phyloP scores from a whole-genome alignment of 2,113 vertebrate genomes.

The Seriola quinqueradiata region DNA sequence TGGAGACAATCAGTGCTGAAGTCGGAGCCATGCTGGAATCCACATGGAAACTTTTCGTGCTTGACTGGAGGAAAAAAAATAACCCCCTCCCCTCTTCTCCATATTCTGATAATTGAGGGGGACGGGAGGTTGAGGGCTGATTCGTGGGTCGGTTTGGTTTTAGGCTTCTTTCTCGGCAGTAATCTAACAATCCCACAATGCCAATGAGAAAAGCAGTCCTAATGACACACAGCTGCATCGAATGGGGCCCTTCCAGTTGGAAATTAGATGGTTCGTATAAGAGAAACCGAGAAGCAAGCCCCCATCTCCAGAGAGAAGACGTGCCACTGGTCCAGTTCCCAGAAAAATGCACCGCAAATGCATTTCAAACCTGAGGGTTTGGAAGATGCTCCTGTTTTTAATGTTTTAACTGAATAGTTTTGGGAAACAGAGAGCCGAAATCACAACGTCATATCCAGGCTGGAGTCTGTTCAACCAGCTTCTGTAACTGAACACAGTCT shows the following conservation, averaged over 20 bases:
- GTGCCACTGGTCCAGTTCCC: slow-evolving; percentile 59
- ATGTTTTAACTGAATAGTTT: slow-evolving; percentile 32
- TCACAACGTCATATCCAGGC: background rate
- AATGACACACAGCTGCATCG: slow-evolving; percentile 81
- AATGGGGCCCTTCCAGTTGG: slow-evolving; percentile 60
- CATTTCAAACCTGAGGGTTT: slow-evolving; percentile 51
- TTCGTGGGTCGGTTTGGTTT: slow-evolving; percentile 62
- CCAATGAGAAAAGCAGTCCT: slow-evolving; percentile 64
- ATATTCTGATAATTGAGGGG: slow-evolving; percentile 69
- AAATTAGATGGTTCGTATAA: slow-evolving; percentile 70
- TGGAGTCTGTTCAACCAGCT: background rate
- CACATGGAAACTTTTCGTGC: slow-evolving; percentile 74
- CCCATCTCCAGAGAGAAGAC: slow-evolving; percentile 40
- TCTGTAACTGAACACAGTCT: background rate
- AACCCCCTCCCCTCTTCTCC: slow-evolving; percentile 16
- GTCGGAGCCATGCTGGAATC: slow-evolving; percentile 57
- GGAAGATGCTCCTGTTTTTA: slow-evolving; percentile 30
- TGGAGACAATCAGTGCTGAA: slow-evolving; percentile 53
- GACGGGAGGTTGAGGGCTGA: slow-evolving; percentile 51
- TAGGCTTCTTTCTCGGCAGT: slow-evolving; percentile 55
- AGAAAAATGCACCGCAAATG: slow-evolving; percentile 68
- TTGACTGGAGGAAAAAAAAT: slow-evolving; percentile 52
- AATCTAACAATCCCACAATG: slow-evolving; percentile 62
- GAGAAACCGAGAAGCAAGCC: slow-evolving; percentile 47
- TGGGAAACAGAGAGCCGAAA: slow-evolving; percentile 6